Evolutionary conservation across 2,797 vertebrate genomes (phyloP), one percentile per base, ranked within the genome.

Genomic region (Argyrosomus regius): DNA sequence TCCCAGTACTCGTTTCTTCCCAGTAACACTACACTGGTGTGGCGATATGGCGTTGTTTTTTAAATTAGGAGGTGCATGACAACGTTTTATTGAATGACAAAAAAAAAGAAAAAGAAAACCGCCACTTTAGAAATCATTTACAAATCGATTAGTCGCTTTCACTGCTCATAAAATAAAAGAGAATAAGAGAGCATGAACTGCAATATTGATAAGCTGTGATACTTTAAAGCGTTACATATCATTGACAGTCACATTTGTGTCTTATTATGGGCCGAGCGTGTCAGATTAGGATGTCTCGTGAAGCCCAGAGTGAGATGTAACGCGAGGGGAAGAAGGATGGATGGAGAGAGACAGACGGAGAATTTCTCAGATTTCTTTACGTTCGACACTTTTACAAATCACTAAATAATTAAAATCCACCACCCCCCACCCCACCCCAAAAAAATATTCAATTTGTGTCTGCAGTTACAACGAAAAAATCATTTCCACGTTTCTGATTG

Each of bases 381-480:
- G 60, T 71, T 50, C 50, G 13, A 72, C 41, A 31, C 18, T 70
- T 56, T 61, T 66, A 20, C 22, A 24, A 81, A 26, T 57, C 14
- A 46, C 26, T 28, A 78, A 81, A 79, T 60, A 68, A 81, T 77
- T 71, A 46, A 74, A 79, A 87, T 74, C 31, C n/a, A 71, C 5
- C 18, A 39, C 62, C 17, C 35, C 8, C 8, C 35, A 35, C 22
- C 22, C 1, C 22, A 1, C 26, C 26, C 2, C 0, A 26, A 26
- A 26, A 26, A 39, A 31, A 39, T 9, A 8, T 39, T 39, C 2
- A 39, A 39, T 39, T 39, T 9, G 35, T 2, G 0, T 9, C 17
- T 11, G 18, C 58, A 50, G 69, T 7, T 45, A 63, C 26, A 52
- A 22, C 50, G 0, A 54, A 20, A 77, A 66, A 31, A 31, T 18